Evolutionary conservation across 2,888 invertebrate genomes (phyloP), one percentile per base, ranked within the genome.

Genomic region (Gortyna flavago): DNA sequence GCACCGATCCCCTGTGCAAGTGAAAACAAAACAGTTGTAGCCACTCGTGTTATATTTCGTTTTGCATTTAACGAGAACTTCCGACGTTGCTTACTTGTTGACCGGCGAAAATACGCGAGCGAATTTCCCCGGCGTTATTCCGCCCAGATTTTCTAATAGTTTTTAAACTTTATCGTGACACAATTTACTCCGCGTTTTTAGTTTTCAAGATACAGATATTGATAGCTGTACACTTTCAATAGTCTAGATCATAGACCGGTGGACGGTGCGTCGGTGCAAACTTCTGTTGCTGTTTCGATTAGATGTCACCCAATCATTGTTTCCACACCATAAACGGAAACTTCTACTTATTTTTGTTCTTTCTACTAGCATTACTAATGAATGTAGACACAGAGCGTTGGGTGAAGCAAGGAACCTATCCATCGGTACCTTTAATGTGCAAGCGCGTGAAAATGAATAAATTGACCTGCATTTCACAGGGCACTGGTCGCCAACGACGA

Each of bases 401-500:
- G 9, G 25, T 59, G 32, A 44, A 32, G n/a, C 18, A 44, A 2
- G 32, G 5, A 51, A n/a, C 25, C 25, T 32, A 35, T 32, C 25
- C 21, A 41, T 64, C 29, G 3, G 41, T 57, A 41, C 16, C 35
- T 38, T 51, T 41, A 59, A 66, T 18, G 7, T 9, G 11, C 29
- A 54, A 51, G 6, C 25, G 29, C 16, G 21, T 35, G 13, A 29
- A 44, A 66, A 48, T 54, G 4, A 72, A 72, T 38, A 72, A 71
- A 57, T 57, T 72, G 51, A 72, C 64, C 44, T 77, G 64, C 41
- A 61, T 78, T 48, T 38, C 29, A 44, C 64, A 70, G 29, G 29
- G 35, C 76, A 51, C 18, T 54, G 25, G 13, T 29, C 54, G 62
- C 18, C 9, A 29, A 11, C n/a, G 16, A 35, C 29, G n/a, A 32